Evolutionary conservation across 2,888 invertebrate species (phyloP).

Genomic region (Drosophila recens): DNA sequence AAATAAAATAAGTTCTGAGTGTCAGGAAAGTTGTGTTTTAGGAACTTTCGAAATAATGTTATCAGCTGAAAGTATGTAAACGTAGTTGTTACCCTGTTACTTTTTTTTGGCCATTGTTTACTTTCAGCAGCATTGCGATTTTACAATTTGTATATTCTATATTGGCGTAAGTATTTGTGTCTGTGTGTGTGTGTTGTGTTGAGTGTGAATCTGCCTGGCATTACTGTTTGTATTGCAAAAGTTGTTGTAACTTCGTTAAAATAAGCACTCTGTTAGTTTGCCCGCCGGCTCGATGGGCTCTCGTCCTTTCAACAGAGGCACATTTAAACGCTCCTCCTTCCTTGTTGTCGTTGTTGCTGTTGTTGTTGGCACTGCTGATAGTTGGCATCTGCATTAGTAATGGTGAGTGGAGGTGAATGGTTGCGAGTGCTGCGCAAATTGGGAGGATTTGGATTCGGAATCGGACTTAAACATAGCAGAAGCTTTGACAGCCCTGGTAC

Average conservation of each 20-base stretch:
- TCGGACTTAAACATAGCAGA: constrained; percentile 1
- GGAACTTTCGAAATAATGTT: background rate
- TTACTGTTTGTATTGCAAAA: constrained; percentile 81
- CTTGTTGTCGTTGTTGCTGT: too few species aligned
- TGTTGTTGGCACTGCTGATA: constrained; percentile 57
- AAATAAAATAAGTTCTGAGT: background rate
- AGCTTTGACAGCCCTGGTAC: constrained; percentile 37
- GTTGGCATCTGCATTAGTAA: constrained; percentile 79
- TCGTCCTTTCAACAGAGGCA: background rate
- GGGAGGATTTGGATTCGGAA: constrained; percentile 66
- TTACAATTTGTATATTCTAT: constrained; percentile 55
- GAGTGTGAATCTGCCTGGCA: constrained; percentile 64
- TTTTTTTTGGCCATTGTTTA: constrained; percentile 68
- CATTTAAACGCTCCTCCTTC: constrained; percentile 2
- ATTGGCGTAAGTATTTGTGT: background rate
- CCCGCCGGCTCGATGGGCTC: too few species aligned
- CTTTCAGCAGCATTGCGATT: constrained; percentile 62
- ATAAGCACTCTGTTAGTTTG: constrained; percentile 80
- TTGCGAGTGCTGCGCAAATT: constrained; percentile 69
- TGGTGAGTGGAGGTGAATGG: constrained; percentile 63
- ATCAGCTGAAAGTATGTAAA: constrained; percentile 27
- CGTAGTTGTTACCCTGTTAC: constrained; percentile 2
- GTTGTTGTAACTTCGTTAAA: constrained; percentile 80
- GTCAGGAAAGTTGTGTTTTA: background rate
- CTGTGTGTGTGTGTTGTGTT: background rate